A percentile compares a stretch with the other conserved stretches of the same genome.
phyloP scores from a whole-genome alignment of 2,888 invertebrate genomes.

The Coelopa pilipes region DNA sequence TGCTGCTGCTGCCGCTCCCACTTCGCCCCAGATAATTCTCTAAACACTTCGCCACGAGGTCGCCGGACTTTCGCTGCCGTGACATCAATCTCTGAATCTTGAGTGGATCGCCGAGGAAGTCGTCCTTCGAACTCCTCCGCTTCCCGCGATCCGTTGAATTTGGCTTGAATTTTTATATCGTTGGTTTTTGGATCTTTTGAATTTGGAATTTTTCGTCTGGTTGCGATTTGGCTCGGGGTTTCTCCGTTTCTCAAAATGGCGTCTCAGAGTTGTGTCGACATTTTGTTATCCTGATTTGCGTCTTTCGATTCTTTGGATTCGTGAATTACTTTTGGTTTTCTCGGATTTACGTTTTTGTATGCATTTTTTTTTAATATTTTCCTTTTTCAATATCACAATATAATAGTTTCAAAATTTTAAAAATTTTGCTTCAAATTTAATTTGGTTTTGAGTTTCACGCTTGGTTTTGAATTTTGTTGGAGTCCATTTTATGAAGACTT shows the following conservation, averaged over 20 bases:
- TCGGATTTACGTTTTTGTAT: slow-evolving; percentile 11
- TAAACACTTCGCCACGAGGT: slow-evolving; percentile 27
- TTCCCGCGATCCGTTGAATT: neutral
- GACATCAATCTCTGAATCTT: neutral
- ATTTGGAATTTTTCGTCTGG: slow-evolving; percentile 8
- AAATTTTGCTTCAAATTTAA: slow-evolving; percentile 8
- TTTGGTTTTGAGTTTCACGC: slow-evolving; percentile 31
- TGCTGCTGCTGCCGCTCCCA: slow-evolving; percentile 40
- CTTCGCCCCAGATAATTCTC: slow-evolving; percentile 20
- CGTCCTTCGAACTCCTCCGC: slow-evolving; percentile 25
- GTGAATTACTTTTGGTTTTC: slow-evolving; percentile 3
- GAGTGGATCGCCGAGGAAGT: neutral
- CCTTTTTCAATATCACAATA: slow-evolving; percentile 13
- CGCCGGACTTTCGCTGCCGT: neutral
- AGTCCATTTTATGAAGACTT: slow-evolving; percentile 14
- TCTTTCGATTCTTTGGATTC: neutral
- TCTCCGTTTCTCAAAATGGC: slow-evolving; percentile 39
- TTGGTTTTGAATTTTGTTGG: slow-evolving; percentile 5
- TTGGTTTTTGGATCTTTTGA: neutral
- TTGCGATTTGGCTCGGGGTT: slow-evolving; percentile 20
- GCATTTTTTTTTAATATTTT: slow-evolving; percentile 25
- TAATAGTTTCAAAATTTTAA: slow-evolving; percentile 1
- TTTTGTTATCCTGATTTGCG: slow-evolving; percentile 8
- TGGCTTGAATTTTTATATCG: slow-evolving; percentile 49
- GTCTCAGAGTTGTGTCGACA: slow-evolving; percentile 39